These are phyloP conservation scores for Ellobius talpinus DNA, from an alignment of 2,113 vertebrate species.

Conservation along the genomic window DNA sequence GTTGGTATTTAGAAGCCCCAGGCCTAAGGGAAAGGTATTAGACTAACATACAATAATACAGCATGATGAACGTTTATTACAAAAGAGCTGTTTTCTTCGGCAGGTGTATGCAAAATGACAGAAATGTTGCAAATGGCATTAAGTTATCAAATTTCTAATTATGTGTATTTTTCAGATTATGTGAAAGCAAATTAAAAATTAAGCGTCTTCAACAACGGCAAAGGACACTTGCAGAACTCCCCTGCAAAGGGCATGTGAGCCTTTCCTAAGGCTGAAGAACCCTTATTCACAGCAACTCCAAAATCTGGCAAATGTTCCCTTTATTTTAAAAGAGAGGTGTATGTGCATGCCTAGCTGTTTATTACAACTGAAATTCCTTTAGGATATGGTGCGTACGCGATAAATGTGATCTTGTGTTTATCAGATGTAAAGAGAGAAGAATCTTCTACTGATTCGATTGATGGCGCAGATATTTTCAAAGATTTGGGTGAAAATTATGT, in stretches of 20 bases:
- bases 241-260: conserved; percentile 10
- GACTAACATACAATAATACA: neutral
- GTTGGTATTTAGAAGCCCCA: conserved; percentile 18
- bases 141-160: conserved; percentile 11
- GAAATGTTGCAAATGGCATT: neutral
- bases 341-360: neutral
- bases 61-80: neutral
- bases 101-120: neutral
- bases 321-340: conserved; percentile 42
- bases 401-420: neutral
- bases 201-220: neutral
- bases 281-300: neutral
- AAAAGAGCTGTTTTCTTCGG: conserved; percentile 44
- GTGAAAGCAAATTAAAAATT: conserved; percentile 16
- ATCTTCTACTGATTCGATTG: conserved; percentile 27
- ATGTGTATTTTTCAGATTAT: neutral
- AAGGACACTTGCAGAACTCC: neutral
- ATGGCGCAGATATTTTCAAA: conserved; percentile 61
- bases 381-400: neutral
- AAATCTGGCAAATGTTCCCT: conserved; percentile 49
- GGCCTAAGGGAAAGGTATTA: neutral
- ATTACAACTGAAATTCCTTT: conserved; percentile 33
- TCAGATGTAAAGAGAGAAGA: conserved; percentile 50
- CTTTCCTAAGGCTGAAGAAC: neutral
- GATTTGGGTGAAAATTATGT: conserved; percentile 41